These are phyloP conservation scores for Drosophila limbata DNA, from an alignment of 2,888 invertebrate genomes.

Conservation along the genomic window DNA sequence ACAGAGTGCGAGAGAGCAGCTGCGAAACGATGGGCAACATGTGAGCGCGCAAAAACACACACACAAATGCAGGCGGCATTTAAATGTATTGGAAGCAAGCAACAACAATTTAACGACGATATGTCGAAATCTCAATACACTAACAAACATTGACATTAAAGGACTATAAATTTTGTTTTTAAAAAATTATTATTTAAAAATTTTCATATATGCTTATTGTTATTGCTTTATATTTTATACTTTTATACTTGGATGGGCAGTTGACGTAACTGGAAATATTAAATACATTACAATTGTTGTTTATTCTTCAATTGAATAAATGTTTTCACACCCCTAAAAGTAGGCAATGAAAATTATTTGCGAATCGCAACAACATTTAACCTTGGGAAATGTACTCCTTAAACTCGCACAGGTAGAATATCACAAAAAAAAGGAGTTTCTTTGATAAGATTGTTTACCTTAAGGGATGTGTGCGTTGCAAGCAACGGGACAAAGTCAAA, in stretches of 20 bases:
- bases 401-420: slow-evolving; percentile 5
- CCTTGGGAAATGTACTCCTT: not conserved
- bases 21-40: slow-evolving; percentile 53
- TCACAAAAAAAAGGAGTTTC: not conserved
- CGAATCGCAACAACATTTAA: not conserved
- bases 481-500: slow-evolving; percentile 11
- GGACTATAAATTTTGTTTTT: not conserved
- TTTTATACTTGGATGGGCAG: too few species aligned
- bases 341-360: slow-evolving; percentile 30
- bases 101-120: slow-evolving; percentile 1
- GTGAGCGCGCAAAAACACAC: slow-evolving; percentile 56
- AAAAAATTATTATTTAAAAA: too few species aligned
- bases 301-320: too few species aligned
- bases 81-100: slow-evolving; percentile 47
- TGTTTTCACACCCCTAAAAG: slow-evolving; percentile 17
- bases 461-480: slow-evolving; percentile 25
- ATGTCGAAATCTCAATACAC: slow-evolving; percentile 26
- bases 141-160: not conserved
- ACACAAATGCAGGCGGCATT: slow-evolving; percentile 54
- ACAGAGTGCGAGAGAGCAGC: slow-evolving; percentile 42
- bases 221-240: too few species aligned
- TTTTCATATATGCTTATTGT: too few species aligned
- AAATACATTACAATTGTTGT: too few species aligned
- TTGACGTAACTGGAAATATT: too few species aligned
- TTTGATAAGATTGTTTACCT: not conserved